Conservation (phyloP, 2,113 vertebrate genomes). For the Lepus europaeus region DNA sequence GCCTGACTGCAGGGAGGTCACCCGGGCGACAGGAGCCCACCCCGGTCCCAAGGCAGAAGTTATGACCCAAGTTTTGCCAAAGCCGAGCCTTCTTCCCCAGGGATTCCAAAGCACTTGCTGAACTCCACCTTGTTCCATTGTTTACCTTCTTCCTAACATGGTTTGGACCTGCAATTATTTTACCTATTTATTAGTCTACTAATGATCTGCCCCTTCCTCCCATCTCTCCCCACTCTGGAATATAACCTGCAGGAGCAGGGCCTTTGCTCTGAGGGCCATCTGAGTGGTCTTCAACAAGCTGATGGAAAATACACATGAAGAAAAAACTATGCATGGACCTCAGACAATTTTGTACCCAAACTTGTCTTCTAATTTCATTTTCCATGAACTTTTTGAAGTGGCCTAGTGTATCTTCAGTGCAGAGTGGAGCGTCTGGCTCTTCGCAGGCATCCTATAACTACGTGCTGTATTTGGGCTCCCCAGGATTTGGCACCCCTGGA, state of each 20-base stretch:
- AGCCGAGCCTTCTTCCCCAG: background rate
- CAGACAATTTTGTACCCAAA: no score
- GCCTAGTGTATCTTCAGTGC: no score
- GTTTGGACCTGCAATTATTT: background rate
- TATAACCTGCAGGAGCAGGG: background rate
- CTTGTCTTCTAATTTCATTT: no score
- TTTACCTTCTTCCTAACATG: background rate
- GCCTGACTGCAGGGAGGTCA: slow-evolving; percentile 8
- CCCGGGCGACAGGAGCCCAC: background rate
- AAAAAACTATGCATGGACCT: no score
- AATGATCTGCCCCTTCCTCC: no score
- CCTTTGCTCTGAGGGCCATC: background rate
- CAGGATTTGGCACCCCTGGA: no score
- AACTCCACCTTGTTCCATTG: background rate
- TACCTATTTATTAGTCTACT: background rate
- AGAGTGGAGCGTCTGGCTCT: background rate
- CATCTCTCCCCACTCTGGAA: fast-evolving
- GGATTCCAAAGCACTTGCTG: background rate
- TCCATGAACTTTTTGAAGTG: no score
- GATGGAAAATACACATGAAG: no score
- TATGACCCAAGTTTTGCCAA: background rate
- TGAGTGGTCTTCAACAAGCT: no score
- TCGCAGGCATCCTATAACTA: background rate
- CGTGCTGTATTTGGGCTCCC: background rate
- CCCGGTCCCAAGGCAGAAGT: background rate